phyloP scores from a whole-genome alignment of 2,888 invertebrate species.

The Tipula unca region DNA sequence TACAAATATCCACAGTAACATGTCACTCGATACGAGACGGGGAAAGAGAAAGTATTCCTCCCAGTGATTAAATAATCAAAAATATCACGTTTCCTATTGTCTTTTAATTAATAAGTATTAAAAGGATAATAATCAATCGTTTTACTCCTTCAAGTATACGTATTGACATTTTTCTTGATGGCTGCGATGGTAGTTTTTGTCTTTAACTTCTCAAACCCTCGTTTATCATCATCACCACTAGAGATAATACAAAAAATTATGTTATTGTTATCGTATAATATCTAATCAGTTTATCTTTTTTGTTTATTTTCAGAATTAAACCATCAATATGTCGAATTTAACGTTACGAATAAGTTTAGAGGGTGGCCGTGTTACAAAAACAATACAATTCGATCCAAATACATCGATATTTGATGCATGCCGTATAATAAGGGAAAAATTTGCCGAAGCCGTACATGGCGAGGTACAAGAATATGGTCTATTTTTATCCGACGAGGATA shows the following conservation, averaged over 20 bases:
- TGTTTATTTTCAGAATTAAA: constrained; percentile 2
- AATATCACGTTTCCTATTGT: constrained; percentile 14
- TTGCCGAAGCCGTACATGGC: constrained; percentile 78
- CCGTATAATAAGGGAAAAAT: constrained; percentile 89
- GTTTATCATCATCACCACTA: background rate
- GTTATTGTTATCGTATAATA: background rate
- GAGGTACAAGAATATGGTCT: constrained; percentile 96
- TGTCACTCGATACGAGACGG: background rate
- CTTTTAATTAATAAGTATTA: background rate
- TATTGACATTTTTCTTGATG: background rate
- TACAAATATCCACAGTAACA: background rate
- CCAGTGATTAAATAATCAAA: background rate
- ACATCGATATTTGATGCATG: constrained; percentile 95
- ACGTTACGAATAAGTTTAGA: constrained; percentile 82
- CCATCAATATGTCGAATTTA: constrained; percentile 43
- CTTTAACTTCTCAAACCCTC: background rate
- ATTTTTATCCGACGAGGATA: constrained; percentile 93
- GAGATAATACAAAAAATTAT: background rate
- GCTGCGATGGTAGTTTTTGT: background rate
- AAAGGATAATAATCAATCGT: background rate
- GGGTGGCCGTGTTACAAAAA: constrained; percentile 86
- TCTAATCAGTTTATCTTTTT: background rate
- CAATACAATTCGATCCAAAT: constrained; percentile 95
- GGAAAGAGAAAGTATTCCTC: background rate
- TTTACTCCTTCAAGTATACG: background rate